Base-by-base conservation (phyloP, 1,140 invertebrate species). In the Brachionus calyciflorus region DNA sequence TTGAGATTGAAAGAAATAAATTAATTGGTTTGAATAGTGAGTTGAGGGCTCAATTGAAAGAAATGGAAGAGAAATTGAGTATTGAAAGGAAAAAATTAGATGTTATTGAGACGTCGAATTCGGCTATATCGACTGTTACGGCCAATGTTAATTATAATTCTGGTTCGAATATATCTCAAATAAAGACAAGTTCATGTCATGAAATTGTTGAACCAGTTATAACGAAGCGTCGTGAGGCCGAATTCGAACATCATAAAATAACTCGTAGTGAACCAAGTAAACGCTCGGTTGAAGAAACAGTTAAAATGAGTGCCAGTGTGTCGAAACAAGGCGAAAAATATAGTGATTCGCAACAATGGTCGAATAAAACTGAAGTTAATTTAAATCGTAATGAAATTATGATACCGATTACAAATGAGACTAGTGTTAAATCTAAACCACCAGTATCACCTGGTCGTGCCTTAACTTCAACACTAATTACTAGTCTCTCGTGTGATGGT, bases 211-310 rank as follows among this genome's bases (percentile, higher is more conserved):
- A 65, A 26, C 40, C 60, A 10, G 30, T 65, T 12, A 65, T 44
- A 44, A n/a, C n/a, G n/a, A 10, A 26, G 24, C 26, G 19, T 24
- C 60, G 60, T 44, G 37, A 65, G 30, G 24, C 60, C 12, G 60
- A 65, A 65, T 65, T 65, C 9, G 60, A 65, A 44, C 60, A 65
- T 37, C 60, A 65, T 44, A 19, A 41, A 65, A 46, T 65, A 46
- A 37, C 12, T 6, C 26, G 41, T n/a, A 65, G 7, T 46, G 60
- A 65, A 2, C 24, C 19, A 44, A 65, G 24, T n/a, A 65, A 65
- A 46, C 60, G 60, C 7, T 30, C 37, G 10, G 12, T 65, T 14
- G 40, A 65, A 21, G 60, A 65, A 24, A 65, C 60, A 24, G 40
- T 65, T 14, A 65, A 44, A 65, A 0, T 65, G 10, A 65, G 60